A percentile compares a stretch with the other conserved stretches of the same genome.
phyloP scores from a whole-genome alignment of 2,797 vertebrate genomes.

The Gadopsis marmoratus region DNA sequence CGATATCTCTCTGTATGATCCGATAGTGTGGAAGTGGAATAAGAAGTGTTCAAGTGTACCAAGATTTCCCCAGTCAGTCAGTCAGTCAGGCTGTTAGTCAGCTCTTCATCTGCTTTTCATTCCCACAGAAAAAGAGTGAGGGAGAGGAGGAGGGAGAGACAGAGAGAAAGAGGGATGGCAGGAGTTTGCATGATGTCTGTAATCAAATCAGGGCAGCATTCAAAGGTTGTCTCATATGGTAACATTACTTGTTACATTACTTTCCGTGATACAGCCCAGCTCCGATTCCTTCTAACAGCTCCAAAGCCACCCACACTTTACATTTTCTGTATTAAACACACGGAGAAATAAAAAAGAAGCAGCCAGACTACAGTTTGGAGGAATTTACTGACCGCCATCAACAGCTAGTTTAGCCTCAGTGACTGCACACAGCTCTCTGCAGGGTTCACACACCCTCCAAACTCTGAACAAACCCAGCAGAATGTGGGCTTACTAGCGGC shows the following conservation, averaged over 20 bases:
- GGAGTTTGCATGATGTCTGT: conserved; percentile 20
- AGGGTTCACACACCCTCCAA: conserved; percentile 2
- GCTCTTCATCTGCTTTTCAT: conserved; percentile 72
- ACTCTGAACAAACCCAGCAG: conserved; percentile 11
- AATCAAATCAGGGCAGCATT: conserved; percentile 10
- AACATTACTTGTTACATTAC: not conserved
- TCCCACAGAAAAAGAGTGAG: conserved; percentile 38
- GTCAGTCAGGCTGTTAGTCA: conserved; percentile 33
- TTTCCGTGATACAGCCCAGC: not conserved
- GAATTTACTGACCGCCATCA: not conserved
- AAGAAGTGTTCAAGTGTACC: conserved; percentile 37
- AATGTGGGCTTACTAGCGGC: not conserved
- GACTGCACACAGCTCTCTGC: not conserved
- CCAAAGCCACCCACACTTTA: not conserved
- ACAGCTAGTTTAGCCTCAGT: not conserved
- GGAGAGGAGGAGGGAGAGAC: not conserved
- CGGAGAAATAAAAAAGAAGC: not conserved
- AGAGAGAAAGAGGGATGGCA: not conserved
- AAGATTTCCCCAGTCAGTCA: conserved; percentile 16
- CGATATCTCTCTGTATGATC: conserved; percentile 22
- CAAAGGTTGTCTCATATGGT: not conserved
- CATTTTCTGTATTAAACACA: conserved; percentile 1
- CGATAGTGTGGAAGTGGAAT: conserved; percentile 37
- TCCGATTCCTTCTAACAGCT: not conserved
- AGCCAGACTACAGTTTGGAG: not conserved